These are phyloP conservation scores for Erythrocercus mccallii DNA, from an alignment of 2,113 vertebrate genomes.

Conservation along the genomic window DNA sequence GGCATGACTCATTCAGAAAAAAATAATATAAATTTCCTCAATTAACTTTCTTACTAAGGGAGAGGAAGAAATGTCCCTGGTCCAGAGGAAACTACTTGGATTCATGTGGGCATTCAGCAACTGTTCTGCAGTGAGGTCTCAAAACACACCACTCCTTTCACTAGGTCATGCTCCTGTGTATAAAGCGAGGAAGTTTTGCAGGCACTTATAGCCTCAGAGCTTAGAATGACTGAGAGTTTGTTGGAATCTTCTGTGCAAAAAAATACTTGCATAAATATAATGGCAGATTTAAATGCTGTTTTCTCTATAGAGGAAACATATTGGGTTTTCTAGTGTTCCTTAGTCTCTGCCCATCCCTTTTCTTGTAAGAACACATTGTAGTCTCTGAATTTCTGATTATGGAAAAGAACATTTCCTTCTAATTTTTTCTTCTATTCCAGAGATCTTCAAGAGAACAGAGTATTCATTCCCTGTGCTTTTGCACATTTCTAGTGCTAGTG, in stretches of 20 bases:
- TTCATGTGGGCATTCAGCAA: neutral
- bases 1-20: neutral
- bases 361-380: neutral
- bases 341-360: neutral
- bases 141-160: neutral
- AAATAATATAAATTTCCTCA: neutral
- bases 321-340: neutral
- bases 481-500: neutral
- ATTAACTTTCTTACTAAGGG: neutral
- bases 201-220: neutral
- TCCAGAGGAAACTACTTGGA: neutral
- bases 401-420: neutral
- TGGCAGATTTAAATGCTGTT: neutral
- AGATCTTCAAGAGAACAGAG: neutral
- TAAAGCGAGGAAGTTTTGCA: neutral
- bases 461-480: neutral
- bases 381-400: neutral
- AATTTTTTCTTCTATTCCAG: neutral
- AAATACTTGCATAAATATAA: neutral
- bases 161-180: accelerated
- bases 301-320: neutral
- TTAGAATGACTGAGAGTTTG: neutral
- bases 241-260: neutral
- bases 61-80: neutral
- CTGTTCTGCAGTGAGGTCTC: neutral